A percentile compares a stretch with the other conserved stretches of the same genome.
Evolutionary conservation across 30 jellyfish, hydroid and myxozoan species (phyloP).

Genomic region (Cassiopea xamachana): DNA sequence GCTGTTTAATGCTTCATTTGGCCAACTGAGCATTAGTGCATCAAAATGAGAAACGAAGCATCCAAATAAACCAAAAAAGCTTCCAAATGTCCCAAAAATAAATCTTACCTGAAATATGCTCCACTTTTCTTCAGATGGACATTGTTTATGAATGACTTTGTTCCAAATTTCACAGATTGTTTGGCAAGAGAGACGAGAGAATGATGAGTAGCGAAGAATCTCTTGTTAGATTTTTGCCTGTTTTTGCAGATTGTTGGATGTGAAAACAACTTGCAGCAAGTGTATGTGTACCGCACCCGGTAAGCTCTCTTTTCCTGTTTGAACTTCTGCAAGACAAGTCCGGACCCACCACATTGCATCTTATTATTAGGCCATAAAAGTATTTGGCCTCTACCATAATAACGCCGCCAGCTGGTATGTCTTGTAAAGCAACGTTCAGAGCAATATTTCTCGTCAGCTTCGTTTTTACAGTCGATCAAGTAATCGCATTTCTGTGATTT

Average conservation of each 20-base stretch:
- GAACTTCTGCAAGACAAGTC: constrained; percentile 6
- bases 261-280: constrained; percentile 28
- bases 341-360: neutral
- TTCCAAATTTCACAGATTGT: constrained; percentile 31
- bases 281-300: constrained; percentile 15
- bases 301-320: constrained; percentile 25
- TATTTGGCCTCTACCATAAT: neutral
- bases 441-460: neutral
- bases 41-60: no score
- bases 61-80: no score
- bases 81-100: no score
- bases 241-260: neutral
- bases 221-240: neutral
- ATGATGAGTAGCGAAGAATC: constrained; percentile 6
- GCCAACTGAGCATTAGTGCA: no score
- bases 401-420: neutral
- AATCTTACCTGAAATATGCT: neutral
- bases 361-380: neutral
- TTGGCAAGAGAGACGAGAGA: constrained; percentile 22
- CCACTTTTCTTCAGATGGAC: neutral
- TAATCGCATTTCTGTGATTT: neutral
- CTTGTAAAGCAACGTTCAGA: neutral
- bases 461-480: neutral
- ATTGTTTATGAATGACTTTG: constrained; percentile 10
- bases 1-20: no score